Evolutionary conservation across 2,888 invertebrate genomes (phyloP), one percentile per base, ranked within the genome.

Genomic region (Pemphredon lugubris): DNA sequence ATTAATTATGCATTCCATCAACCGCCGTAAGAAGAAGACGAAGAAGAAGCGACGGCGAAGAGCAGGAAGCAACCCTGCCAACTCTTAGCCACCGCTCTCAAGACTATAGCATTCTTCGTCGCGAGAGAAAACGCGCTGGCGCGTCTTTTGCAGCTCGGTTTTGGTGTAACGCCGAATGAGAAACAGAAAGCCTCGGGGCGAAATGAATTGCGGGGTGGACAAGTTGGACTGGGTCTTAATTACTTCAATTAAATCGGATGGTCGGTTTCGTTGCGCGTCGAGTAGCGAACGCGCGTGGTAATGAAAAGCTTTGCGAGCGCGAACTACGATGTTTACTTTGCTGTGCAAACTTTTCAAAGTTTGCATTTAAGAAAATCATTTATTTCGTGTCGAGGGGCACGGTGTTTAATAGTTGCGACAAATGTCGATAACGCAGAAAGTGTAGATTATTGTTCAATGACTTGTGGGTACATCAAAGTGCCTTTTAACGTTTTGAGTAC

Each of bases 1-100:
- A 80, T 80, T 80, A 77, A 80, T 80, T 80, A 80, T 78, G 67
- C 77, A 80, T 80, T 76, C 80, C 72, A 73, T 77, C 75, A 72
- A 68, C 45, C 30, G 57, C 37, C 6, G 47, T 30, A 34, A 45
- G 64, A 18, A 13, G 18, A 42, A 48, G 39, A 54, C 21, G 6
- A 34, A 14, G 4, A 47, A 20, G 26, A 9, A 16, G 7, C 7
- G 26, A 26, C 7, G n/a, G n/a, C n/a, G n/a, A n/a, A n/a, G n/a
- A n/a, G n/a, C n/a, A n/a, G n/a, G n/a, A n/a, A n/a, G n/a, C n/a
- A n/a, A n/a, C n/a, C n/a, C n/a, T n/a, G n/a, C n/a, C n/a, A n/a
- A n/a, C n/a, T n/a, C n/a, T n/a, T n/a, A n/a, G n/a, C n/a, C n/a
- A n/a, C n/a, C n/a, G n/a, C n/a, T n/a, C n/a, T n/a, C n/a, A n/a